These are phyloP conservation scores for Heteropelma amictum DNA, from an alignment of 2,888 invertebrate genomes.

Conservation along the genomic window DNA sequence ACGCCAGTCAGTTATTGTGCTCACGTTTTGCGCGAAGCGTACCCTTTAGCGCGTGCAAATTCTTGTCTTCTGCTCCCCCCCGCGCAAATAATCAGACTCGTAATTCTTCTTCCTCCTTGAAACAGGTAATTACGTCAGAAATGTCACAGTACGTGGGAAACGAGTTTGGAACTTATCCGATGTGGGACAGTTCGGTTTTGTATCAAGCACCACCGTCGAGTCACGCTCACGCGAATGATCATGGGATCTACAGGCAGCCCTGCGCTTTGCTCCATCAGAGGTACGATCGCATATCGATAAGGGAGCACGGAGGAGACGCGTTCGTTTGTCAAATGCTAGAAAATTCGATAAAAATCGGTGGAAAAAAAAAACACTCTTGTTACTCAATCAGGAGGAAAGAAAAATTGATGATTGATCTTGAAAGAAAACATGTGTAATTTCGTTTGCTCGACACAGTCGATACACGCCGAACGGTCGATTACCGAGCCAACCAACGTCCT, in stretches of 20 bases:
- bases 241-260: constrained; percentile 74
- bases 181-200: constrained; percentile 76
- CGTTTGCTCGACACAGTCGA: constrained; percentile 66
- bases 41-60: too few species aligned
- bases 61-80: too few species aligned
- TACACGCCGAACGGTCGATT: constrained; percentile 74
- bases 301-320: too few species aligned
- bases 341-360: too few species aligned
- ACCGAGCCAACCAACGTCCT: constrained; percentile 72
- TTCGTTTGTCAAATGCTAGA: too few species aligned
- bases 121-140: constrained; percentile 63
- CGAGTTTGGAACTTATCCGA: constrained; percentile 72
- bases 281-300: constrained; percentile 56
- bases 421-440: too few species aligned
- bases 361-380: neutral
- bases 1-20: constrained; percentile 75
- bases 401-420: too few species aligned
- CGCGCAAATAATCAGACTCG: too few species aligned
- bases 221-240: constrained; percentile 73
- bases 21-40: too few species aligned
- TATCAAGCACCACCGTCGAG: constrained; percentile 73
- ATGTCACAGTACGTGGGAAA: constrained; percentile 75
- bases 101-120: neutral
- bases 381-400: too few species aligned
- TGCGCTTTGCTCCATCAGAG: constrained; percentile 75